Conservation (phyloP, 1,140 invertebrate genomes). For the Brachystomella parvula region DNA sequence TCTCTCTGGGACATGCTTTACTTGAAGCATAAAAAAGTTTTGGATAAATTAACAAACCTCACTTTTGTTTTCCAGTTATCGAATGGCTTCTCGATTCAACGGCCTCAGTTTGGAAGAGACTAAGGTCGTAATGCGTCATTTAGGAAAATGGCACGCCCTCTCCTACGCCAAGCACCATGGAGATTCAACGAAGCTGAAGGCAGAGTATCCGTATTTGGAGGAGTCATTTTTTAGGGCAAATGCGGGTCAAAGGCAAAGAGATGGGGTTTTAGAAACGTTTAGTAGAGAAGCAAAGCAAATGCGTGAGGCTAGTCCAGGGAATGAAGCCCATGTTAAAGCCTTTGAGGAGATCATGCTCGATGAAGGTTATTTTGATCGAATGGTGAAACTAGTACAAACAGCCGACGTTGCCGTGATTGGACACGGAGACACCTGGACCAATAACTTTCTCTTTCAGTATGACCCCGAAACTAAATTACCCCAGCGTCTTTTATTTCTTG, state of each 20-base stretch:
- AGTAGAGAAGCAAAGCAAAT: not conserved
- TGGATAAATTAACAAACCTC: not conserved
- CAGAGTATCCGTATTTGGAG: slow-evolving; percentile 39
- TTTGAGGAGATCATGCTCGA: not conserved
- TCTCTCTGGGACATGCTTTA: too few species aligned
- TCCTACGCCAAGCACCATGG: slow-evolving; percentile 41
- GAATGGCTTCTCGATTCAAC: slow-evolving; percentile 15
- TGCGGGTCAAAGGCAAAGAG: not conserved
- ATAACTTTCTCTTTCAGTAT: slow-evolving; percentile 60
- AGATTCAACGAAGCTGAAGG: slow-evolving; percentile 5
- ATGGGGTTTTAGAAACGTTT: slow-evolving; percentile 4
- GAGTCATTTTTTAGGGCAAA: slow-evolving; percentile 22
- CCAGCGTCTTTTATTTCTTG: slow-evolving; percentile 41
- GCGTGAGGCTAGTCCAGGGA: not conserved
- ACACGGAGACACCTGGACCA: slow-evolving; percentile 65
- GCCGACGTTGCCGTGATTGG: slow-evolving; percentile 30
- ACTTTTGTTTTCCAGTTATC: slow-evolving; percentile 12
- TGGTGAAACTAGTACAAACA: not conserved
- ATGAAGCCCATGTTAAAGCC: not conserved
- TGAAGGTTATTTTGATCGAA: not conserved
- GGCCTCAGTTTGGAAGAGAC: slow-evolving; percentile 21
- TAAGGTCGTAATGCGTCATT: slow-evolving; percentile 32
- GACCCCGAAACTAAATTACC: slow-evolving; percentile 22
- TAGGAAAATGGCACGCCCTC: slow-evolving; percentile 43
- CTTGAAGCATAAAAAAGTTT: too few species aligned